Evolutionary conservation across 2,888 invertebrate species (phyloP).

Genomic region (Pegoplata infirma): DNA sequence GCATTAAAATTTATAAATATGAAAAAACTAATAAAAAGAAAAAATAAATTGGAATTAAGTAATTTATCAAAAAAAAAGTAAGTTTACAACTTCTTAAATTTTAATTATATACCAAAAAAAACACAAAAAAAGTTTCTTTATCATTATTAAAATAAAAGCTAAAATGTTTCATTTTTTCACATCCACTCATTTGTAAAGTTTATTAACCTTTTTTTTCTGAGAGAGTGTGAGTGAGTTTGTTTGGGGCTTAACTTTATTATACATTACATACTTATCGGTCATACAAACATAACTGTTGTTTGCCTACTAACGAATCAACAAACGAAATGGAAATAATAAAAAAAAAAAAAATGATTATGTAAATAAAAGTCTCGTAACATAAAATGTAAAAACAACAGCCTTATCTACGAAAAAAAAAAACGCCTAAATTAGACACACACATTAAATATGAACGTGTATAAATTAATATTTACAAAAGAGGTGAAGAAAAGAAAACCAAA

Average conservation of each 20-base stretch:
- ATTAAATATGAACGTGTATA: neutral
- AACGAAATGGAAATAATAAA: constrained; percentile 16
- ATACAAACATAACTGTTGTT: constrained; percentile 56
- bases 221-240: neutral
- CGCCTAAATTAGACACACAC: constrained; percentile 22
- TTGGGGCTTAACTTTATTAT: constrained; percentile 11
- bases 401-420: constrained; percentile 7
- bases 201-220: constrained; percentile 43
- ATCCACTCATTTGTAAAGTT: constrained; percentile 54
- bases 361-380: constrained; percentile 31
- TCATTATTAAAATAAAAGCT: constrained; percentile 26
- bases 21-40: constrained; percentile 29
- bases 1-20: neutral
- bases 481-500: no score
- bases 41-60: neutral
- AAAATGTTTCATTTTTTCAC: constrained; percentile 20
- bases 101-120: constrained; percentile 16
- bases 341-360: constrained; percentile 41
- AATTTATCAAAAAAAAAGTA: neutral
- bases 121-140: constrained; percentile 8
- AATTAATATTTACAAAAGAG: neutral
- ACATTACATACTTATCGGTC: constrained; percentile 50
- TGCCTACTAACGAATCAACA: constrained; percentile 25
- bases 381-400: neutral
- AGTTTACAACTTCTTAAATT: neutral